Evolutionary conservation across 1,140 invertebrate genomes (phyloP).

Genomic region (Chrysomallon squamiferum): DNA sequence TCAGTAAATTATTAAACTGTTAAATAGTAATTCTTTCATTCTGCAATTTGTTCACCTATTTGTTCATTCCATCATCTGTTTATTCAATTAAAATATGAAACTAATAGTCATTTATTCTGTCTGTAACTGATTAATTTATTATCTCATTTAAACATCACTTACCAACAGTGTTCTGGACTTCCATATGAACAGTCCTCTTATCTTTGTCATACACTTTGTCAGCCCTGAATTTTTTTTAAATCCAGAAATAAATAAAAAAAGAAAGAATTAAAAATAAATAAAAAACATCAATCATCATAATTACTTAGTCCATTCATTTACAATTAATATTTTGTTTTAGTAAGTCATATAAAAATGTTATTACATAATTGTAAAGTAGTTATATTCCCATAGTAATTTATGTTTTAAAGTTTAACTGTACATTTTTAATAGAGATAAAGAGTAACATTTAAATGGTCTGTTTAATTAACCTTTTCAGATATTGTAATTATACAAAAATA

Average conservation of each 20-base stretch:
- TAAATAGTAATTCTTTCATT: too few relatives aligned
- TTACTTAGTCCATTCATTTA: not conserved
- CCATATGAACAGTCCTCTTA: conserved; percentile 10
- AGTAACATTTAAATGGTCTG: too few relatives aligned
- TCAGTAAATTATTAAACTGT: too few relatives aligned
- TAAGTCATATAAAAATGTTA: not conserved
- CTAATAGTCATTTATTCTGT: too few relatives aligned
- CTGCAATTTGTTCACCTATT: too few relatives aligned
- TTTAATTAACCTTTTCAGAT: too few relatives aligned
- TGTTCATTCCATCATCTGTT: too few relatives aligned
- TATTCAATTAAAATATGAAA: too few relatives aligned
- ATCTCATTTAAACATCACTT: not conserved
- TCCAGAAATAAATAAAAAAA: not conserved
- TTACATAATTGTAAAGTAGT: not conserved
- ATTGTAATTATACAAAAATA: too few relatives aligned
- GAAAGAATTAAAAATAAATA: not conserved
- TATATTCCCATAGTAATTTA: not conserved
- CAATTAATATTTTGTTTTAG: not conserved
- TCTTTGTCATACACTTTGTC: not conserved
- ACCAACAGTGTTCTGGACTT: conserved; percentile 11
- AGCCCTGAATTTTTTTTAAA: conserved; percentile 7
- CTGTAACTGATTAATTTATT: too few relatives aligned
- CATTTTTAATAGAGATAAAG: not conserved
- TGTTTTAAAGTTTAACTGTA: not conserved
- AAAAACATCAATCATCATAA: not conserved